Evolutionary conservation across 2,113 vertebrate genomes (phyloP).

Genomic region (Salvator merianae): DNA sequence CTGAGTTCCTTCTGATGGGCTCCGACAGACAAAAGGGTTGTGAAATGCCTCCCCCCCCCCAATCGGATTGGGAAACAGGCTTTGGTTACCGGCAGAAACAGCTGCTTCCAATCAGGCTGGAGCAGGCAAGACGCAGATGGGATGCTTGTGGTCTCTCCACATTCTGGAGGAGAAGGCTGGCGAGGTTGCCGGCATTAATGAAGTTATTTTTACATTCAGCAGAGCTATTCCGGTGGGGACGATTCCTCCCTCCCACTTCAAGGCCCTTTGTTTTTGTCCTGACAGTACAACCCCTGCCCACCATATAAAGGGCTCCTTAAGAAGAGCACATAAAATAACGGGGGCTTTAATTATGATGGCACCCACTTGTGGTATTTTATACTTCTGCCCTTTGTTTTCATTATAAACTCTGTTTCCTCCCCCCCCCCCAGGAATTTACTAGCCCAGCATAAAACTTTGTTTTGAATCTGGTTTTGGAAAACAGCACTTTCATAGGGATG

Average conservation of each 20-base stretch:
- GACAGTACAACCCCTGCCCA: background rate
- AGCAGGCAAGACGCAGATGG: conserved; percentile 65
- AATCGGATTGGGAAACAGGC: conserved; percentile 30
- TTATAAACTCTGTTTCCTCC: background rate
- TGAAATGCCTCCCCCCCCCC: conserved; percentile 56
- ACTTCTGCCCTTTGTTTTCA: background rate
- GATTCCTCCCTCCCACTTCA: background rate
- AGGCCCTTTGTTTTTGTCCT: fast-evolving
- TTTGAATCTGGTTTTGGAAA: background rate
- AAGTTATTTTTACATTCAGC: conserved; percentile 60
- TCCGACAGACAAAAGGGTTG: conserved; percentile 32
- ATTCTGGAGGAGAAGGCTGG: conserved; percentile 56
- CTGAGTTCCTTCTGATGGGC: conserved; percentile 24
- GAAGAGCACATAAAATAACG: background rate
- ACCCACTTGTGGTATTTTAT: background rate
- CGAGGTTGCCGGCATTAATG: conserved; percentile 53
- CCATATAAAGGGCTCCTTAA: background rate
- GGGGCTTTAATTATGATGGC: background rate
- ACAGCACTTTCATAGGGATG: background rate
- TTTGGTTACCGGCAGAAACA: conserved; percentile 57
- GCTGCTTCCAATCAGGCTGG: conserved; percentile 76
- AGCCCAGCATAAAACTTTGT: background rate
- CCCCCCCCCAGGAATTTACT: background rate
- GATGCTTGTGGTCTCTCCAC: conserved; percentile 68
- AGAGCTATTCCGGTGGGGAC: conserved; percentile 1